A percentile compares a stretch with the other conserved stretches of the same genome.
Conservation (phyloP, 2,797 vertebrate genomes). For the Labeo calbasu region DNA sequence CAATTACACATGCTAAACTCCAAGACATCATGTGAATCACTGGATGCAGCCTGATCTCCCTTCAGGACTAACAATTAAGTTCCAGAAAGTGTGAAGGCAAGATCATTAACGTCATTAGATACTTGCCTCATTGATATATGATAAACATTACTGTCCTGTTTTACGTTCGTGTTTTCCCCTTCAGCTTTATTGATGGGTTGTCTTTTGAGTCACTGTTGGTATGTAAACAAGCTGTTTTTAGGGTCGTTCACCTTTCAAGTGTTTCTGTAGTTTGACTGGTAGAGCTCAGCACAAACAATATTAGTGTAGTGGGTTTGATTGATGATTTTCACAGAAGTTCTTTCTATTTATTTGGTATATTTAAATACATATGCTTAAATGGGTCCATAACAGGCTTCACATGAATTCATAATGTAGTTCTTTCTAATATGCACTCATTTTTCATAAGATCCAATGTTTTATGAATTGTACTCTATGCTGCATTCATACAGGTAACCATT, state of each 20-base stretch:
- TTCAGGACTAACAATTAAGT: not conserved
- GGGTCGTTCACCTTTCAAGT: not conserved
- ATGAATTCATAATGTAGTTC: not conserved
- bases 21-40: not conserved
- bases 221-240: not conserved
- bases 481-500: conserved; percentile 10
- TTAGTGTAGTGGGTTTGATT: not conserved
- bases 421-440: too few species aligned
- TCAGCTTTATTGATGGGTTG: not conserved
- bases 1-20: conserved; percentile 14
- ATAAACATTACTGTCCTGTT: not conserved
- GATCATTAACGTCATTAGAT: not conserved
- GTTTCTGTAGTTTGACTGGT: not conserved
- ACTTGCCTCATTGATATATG: not conserved
- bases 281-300: not conserved
- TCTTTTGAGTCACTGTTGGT: not conserved
- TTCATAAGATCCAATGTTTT: conserved; percentile 7
- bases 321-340: not conserved
- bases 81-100: not conserved
- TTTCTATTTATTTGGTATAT: not conserved
- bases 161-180: not conserved
- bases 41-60: not conserved
- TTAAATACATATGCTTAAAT: not conserved
- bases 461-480: not conserved
- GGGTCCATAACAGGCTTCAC: not conserved